Base-by-base conservation (phyloP, 35 echinoderm and acorn worm species). In the Ptychodera flava region DNA sequence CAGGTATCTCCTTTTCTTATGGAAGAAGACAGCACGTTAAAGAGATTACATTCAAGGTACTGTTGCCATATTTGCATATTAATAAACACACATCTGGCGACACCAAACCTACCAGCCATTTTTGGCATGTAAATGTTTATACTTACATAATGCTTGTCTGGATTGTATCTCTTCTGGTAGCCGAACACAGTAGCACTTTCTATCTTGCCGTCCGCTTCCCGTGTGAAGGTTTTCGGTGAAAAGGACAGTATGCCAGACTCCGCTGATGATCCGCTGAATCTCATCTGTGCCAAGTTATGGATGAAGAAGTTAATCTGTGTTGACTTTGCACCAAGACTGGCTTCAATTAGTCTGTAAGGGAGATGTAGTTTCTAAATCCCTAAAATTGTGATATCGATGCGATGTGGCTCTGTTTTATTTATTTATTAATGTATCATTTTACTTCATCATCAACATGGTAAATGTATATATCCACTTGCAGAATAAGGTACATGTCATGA, bases 301-400 rank as follows among this genome's bases (percentile, higher is more conserved):
- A 99, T 89, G 91, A 99, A 99, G 90, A 99, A 99, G 84, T 94
- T 94, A 81, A 94, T 92, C 79, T 99, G 96, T 33, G 96, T 99
- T 28, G 95, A 85, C 78, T 91, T 92, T 31, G 95, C 91, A 34
- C 95, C 92, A 1, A 99, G 87, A 87, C 95, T 99, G 28, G 90
- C 95, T 82, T 99, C 95, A 35, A 99, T 99, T 36, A 94, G 90
- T 81, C 92, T 83, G 34, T 28, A 93, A 78, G 79, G 85, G 22
- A 22, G 22, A 22, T 0, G 82, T 90, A 85, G 88, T 82, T 30
- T 84, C 88, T 0, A 79, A 81, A 32, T 84, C 88, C 10, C 45
- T 85, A 36, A 80, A 52, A 32, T 16, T 15, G n/a, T 77, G 75
- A 77, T 15, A n/a, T 15, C 75, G n/a, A 77, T 77, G n/a, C n/a